phyloP scores from a whole-genome alignment of 2,113 vertebrate species.

The Eulemur rufifrons region DNA sequence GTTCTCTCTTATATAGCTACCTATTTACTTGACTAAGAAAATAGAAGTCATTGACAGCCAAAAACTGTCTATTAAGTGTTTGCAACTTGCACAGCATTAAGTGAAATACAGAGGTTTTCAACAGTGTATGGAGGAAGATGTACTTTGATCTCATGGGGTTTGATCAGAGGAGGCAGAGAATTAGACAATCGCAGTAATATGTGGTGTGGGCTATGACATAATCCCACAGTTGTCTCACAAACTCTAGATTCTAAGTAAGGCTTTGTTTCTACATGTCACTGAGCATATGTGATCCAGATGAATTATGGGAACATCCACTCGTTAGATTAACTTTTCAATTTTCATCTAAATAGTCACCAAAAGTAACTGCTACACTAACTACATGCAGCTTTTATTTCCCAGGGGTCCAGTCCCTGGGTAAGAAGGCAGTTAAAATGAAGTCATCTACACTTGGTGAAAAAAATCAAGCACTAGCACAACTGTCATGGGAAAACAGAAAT shows the following conservation, averaged over 20 bases:
- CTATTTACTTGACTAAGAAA: slow-evolving; percentile 18
- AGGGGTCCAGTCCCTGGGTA: background rate
- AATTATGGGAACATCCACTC: slow-evolving; percentile 17
- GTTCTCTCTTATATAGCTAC: background rate
- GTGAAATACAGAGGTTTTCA: background rate
- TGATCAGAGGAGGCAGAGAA: slow-evolving; percentile 44
- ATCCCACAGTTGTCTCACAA: slow-evolving; percentile 35
- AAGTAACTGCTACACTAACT: background rate
- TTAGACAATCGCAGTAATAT: slow-evolving; percentile 55
- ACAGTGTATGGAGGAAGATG: background rate
- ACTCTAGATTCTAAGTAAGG: slow-evolving; percentile 44
- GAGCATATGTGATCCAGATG: slow-evolving; percentile 70
- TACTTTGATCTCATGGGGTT: background rate
- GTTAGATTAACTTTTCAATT: slow-evolving; percentile 10
- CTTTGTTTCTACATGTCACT: background rate
- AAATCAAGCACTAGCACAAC: background rate
- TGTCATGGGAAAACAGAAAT: background rate
- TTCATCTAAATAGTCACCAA: slow-evolving; percentile 21
- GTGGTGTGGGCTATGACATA: slow-evolving; percentile 37
- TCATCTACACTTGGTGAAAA: background rate
- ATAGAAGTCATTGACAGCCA: background rate
- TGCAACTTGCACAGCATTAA: background rate
- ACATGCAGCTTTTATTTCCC: background rate
- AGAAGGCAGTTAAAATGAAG: slow-evolving; percentile 31
- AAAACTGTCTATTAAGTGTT: background rate